These are phyloP conservation scores for Cardiocondyla obscurior DNA, from an alignment of 1,140 invertebrate genomes.

Conservation along the genomic window DNA sequence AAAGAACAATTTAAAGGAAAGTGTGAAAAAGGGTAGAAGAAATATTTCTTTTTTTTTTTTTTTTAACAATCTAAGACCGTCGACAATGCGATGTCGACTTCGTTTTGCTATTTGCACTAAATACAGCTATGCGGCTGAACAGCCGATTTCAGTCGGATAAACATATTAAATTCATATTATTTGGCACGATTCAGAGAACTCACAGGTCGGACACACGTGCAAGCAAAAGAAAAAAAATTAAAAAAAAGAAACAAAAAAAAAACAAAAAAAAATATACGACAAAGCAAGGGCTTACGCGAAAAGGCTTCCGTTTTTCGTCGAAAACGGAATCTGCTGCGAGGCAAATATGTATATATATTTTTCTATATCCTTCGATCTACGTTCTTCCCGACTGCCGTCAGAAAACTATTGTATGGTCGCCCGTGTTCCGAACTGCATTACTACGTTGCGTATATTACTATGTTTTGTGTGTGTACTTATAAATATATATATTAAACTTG, in stretches of 20 bases:
- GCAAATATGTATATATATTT: conserved; percentile 28
- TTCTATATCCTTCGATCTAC: not conserved
- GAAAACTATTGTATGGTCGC: conserved; percentile 21
- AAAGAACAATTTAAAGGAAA: not conserved
- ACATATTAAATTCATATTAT: conserved; percentile 24
- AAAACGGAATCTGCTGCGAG: conserved; percentile 62
- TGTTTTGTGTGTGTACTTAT: conserved; percentile 40
- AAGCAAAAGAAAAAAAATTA: conserved; percentile 52
- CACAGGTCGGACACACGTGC: conserved; percentile 66
- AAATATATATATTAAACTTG: conserved; percentile 61
- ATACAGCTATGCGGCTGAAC: conserved; percentile 25
- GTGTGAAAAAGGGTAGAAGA: not conserved
- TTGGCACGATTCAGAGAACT: conserved; percentile 71
- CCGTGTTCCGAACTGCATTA: conserved; percentile 62
- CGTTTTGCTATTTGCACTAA: conserved; percentile 1
- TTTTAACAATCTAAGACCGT: not conserved
- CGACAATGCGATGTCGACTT: not conserved
- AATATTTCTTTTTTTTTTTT: conserved; percentile 28
- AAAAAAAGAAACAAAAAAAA: too few species aligned
- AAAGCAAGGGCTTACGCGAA: conserved; percentile 51
- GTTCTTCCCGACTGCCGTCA: not conserved
- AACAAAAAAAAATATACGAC: too few species aligned
- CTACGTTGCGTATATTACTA: conserved; percentile 45
- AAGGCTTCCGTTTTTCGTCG: conserved; percentile 47
- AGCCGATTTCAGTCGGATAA: conserved; percentile 27